These are phyloP conservation scores for Todiramphus saurophagus DNA, from an alignment of 2,113 vertebrate species.

Conservation along the genomic window DNA sequence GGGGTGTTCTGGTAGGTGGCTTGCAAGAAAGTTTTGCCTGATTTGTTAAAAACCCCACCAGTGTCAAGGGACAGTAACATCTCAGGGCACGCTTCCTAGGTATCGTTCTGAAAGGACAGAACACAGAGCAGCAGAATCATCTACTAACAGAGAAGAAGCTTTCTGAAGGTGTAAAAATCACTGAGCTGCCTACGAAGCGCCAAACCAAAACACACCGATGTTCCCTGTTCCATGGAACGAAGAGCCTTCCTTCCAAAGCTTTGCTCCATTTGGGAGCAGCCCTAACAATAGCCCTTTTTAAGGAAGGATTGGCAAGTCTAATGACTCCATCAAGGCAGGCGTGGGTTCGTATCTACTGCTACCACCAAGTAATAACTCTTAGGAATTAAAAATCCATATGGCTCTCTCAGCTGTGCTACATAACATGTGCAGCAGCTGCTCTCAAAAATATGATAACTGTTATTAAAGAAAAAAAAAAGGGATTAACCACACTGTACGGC, in stretches of 20 bases:
- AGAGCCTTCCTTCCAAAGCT: background rate
- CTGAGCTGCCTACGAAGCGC: background rate
- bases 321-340: background rate
- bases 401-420: background rate
- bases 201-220: background rate
- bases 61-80: background rate
- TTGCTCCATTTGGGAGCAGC: background rate
- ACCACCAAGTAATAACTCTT: background rate
- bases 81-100: background rate
- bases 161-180: background rate
- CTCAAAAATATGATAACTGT: background rate
- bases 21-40: background rate
- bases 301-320: background rate
- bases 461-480: background rate
- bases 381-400: conserved; percentile 44
- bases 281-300: background rate
- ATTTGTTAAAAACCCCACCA: background rate
- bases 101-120: background rate
- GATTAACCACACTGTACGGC: background rate
- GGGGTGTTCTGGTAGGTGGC: background rate
- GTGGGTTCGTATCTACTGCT: background rate
- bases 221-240: background rate
- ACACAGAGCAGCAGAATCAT: background rate
- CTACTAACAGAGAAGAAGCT: background rate
- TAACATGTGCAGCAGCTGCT: background rate